phyloP scores from a whole-genome alignment of 2,888 invertebrate species.

The Scaptomyza parva region DNA sequence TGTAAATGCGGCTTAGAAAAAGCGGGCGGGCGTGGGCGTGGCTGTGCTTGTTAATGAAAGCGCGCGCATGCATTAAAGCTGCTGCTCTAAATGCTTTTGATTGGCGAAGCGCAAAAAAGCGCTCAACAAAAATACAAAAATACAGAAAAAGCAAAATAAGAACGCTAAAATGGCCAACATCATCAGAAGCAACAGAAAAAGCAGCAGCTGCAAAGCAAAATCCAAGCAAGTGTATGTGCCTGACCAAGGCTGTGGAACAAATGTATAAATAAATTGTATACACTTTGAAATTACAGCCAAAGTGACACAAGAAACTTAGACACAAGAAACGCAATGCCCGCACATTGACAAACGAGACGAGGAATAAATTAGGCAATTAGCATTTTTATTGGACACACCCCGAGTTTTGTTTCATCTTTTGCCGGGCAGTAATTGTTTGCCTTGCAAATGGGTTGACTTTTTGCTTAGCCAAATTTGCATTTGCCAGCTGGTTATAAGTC shows the following conservation, averaged over 20 bases:
- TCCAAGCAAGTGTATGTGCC: conserved; percentile 2
- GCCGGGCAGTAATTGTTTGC: conserved; percentile 42
- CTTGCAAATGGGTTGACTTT: conserved; percentile 40
- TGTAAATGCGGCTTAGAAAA: conserved; percentile 73
- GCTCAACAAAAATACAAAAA: conserved; percentile 32
- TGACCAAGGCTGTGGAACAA: conserved; percentile 11
- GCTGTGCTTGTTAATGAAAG: conserved; percentile 73
- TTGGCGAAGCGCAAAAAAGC: conserved; percentile 78
- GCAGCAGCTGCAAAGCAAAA: conserved; percentile 28
- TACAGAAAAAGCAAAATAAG: not conserved
- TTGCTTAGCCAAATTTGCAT: conserved; percentile 44
- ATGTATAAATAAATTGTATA: conserved; percentile 45
- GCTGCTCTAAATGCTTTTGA: conserved; percentile 75
- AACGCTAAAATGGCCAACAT: conserved; percentile 56
- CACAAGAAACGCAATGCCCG: conserved; percentile 22
- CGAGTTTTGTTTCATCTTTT: conserved; percentile 16
- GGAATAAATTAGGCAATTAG: conserved; percentile 76
- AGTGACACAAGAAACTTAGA: conserved; percentile 43
- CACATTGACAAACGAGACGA: conserved; percentile 28
- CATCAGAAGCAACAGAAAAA: too few species aligned
- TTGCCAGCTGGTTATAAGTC: conserved; percentile 39
- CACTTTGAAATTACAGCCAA: conserved; percentile 51
- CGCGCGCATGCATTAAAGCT: conserved; percentile 80
- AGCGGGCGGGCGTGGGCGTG: conserved; percentile 20
- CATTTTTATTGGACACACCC: conserved; percentile 45